Conservation (phyloP, 2,113 vertebrate species). For the Colistium nudipinnis region DNA sequence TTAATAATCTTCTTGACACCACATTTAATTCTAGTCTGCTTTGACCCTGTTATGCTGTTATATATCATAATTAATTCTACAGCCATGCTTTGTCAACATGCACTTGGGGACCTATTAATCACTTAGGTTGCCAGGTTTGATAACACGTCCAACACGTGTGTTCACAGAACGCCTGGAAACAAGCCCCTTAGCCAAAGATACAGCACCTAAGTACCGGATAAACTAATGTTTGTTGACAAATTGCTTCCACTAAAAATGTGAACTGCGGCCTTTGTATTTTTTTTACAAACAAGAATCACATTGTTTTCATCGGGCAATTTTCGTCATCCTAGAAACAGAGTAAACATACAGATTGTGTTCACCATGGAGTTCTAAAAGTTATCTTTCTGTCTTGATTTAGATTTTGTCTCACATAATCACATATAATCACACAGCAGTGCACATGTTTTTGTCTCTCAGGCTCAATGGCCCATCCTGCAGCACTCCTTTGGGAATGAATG, state of each 20-base stretch:
- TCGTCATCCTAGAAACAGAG: background rate
- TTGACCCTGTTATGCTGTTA: background rate
- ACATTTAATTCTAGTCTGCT: background rate
- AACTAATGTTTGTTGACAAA: background rate
- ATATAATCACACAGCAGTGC: background rate
- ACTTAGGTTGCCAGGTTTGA: background rate
- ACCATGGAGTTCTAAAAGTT: too few relatives aligned
- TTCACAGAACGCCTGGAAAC: background rate
- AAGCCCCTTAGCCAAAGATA: background rate
- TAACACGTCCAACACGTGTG: background rate
- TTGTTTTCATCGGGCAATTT: background rate
- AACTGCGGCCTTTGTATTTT: background rate
- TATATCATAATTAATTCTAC: background rate
- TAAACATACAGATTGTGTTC: background rate
- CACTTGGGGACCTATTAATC: background rate
- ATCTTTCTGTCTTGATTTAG: too few relatives aligned
- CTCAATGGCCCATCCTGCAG: background rate
- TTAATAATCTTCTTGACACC: background rate
- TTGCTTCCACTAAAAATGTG: background rate
- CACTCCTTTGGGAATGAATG: constrained; percentile 23
- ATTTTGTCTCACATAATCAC: too few relatives aligned
- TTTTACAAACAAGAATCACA: background rate
- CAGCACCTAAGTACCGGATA: background rate
- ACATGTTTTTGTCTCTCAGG: too few relatives aligned
- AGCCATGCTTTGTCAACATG: too few relatives aligned